Percentiles rank a stretch among this genome's conserved stretches.
These are phyloP conservation scores for Gobio gobio DNA, from an alignment of 2,113 vertebrate genomes.

Conservation along the genomic window DNA sequence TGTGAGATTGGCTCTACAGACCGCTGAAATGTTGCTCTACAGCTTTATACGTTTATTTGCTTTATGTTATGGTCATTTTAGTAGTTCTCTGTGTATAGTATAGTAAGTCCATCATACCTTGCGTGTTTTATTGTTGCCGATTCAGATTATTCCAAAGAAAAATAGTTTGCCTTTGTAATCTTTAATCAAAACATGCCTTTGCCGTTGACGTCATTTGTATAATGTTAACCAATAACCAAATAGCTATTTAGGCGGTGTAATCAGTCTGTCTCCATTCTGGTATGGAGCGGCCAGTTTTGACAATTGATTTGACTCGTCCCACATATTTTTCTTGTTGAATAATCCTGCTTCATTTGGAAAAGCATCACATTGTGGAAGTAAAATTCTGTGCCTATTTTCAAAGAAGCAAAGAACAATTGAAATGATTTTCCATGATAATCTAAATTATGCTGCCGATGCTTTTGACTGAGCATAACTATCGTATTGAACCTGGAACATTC, in stretches of 20 bases:
- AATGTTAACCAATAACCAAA: not conserved
- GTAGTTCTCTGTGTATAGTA: not conserved
- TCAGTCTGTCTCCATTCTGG: not conserved
- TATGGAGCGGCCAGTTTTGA: not conserved
- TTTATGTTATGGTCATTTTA: not conserved
- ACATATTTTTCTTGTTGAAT: not conserved
- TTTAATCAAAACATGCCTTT: slow-evolving; percentile 9
- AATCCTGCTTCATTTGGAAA: not conserved
- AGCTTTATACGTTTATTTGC: not conserved
- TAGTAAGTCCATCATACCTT: not conserved
- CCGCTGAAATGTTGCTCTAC: not conserved
- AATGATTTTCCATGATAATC: no score
- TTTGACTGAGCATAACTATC: no score
- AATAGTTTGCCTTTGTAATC: not conserved
- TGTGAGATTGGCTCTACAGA: slow-evolving; percentile 13
- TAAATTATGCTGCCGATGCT: no score
- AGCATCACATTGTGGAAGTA: not conserved
- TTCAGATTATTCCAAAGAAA: not conserved
- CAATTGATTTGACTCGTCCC: not conserved
- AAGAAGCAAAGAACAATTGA: not conserved
- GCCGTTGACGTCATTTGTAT: not conserved
- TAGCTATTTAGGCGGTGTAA: not conserved
- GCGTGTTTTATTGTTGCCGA: not conserved
- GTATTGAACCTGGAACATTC: not conserved
- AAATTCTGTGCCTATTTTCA: not conserved